phyloP scores from a whole-genome alignment of 2,113 vertebrate species.

The Nothobranchius kuhntae region DNA sequence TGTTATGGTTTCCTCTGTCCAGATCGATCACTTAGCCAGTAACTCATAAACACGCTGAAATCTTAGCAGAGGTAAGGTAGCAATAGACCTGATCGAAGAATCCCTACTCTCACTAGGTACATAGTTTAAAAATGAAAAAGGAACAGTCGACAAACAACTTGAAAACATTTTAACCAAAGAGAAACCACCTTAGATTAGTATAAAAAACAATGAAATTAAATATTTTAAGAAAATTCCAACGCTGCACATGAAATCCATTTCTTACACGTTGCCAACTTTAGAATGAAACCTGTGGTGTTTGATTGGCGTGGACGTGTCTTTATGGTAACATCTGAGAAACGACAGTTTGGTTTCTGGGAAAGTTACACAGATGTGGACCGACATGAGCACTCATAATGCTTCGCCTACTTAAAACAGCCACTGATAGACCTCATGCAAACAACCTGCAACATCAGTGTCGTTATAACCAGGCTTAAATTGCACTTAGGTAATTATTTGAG shows the following conservation, averaged over 20 bases:
- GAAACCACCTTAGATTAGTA: too few relatives aligned
- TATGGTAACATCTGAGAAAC: background rate
- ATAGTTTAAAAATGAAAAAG: too few relatives aligned
- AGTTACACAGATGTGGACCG: background rate
- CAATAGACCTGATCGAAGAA: too few relatives aligned
- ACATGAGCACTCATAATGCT: background rate
- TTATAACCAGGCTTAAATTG: constrained; percentile 3
- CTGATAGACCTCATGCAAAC: background rate
- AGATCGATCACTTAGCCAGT: too few relatives aligned
- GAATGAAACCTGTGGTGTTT: background rate
- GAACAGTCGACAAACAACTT: too few relatives aligned
- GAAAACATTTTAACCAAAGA: too few relatives aligned
- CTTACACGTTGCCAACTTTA: constrained; percentile 1
- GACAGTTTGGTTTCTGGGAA: background rate
- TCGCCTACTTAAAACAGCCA: too few relatives aligned
- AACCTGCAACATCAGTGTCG: background rate
- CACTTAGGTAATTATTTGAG: constrained; percentile 38
- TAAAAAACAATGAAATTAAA: background rate
- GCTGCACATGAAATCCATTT: background rate
- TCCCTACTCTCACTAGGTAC: too few relatives aligned
- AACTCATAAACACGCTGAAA: too few relatives aligned
- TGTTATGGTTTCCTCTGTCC: too few relatives aligned
- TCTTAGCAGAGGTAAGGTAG: too few relatives aligned
- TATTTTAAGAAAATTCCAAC: background rate
- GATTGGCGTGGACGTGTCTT: background rate